Evolutionary conservation across 64 coral and sea anemone genomes (phyloP).

Genomic region (Montipora foliosa): DNA sequence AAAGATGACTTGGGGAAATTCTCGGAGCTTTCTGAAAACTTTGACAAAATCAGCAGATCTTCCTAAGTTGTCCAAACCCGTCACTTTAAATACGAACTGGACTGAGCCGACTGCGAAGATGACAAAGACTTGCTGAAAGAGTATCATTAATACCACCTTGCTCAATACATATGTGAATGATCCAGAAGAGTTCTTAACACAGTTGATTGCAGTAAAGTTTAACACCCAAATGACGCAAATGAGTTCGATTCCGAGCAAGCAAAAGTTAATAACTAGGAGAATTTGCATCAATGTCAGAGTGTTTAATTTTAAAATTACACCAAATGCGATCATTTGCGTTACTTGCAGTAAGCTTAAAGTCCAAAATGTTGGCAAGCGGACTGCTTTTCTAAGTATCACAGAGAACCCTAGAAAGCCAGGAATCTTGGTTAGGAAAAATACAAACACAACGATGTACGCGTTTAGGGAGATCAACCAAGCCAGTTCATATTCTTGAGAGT

Average conservation of each 20-base stretch:
- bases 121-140: slow-evolving; percentile 27
- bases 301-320: slow-evolving; percentile 21
- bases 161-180: neutral
- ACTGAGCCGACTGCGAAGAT: slow-evolving; percentile 44
- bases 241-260: neutral
- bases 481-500: slow-evolving; percentile 41
- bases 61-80: slow-evolving; percentile 36
- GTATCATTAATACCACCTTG: slow-evolving; percentile 4
- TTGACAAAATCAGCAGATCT: slow-evolving; percentile 27
- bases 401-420: slow-evolving; percentile 7
- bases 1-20: slow-evolving; percentile 51
- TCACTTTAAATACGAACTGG: slow-evolving; percentile 65
- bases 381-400: neutral
- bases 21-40: slow-evolving; percentile 36
- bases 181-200: neutral
- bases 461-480: slow-evolving; percentile 10
- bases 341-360: neutral
- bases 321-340: neutral
- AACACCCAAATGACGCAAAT: neutral
- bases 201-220: slow-evolving; percentile 27
- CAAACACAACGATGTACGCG: neutral
- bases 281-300: neutral
- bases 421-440: neutral
- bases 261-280: neutral
- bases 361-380: slow-evolving; percentile 50